Conservation (phyloP, 2,113 vertebrate species). For the Psammodynastes pulverulentus region DNA sequence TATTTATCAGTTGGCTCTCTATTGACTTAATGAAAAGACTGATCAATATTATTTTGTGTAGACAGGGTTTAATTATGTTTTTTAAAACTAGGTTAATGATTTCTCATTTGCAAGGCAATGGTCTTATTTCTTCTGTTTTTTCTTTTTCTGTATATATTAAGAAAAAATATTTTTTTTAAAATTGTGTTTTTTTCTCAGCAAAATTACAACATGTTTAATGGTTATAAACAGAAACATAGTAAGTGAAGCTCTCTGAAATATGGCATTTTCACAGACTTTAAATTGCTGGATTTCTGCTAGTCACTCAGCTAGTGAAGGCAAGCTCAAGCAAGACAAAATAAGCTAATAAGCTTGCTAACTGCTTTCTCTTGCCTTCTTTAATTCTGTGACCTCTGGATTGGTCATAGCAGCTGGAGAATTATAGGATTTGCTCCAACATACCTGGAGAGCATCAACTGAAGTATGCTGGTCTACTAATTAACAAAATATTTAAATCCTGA, state of each 20-base stretch:
- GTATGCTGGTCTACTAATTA: not conserved
- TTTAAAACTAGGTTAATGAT: not conserved
- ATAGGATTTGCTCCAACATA: not conserved
- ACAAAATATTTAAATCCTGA: not conserved
- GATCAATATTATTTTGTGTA: not conserved
- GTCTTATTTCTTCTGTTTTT: not conserved
- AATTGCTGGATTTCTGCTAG: not conserved
- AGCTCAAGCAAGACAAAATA: not conserved
- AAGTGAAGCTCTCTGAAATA: not conserved
- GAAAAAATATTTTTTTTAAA: not conserved
- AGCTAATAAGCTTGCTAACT: not conserved
- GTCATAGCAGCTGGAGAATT: not conserved
- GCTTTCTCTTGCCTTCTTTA: conserved; percentile 7
- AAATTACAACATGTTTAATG: not conserved
- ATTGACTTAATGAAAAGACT: not conserved
- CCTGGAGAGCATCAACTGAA: not conserved
- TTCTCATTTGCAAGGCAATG: not conserved
- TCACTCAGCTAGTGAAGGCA: not conserved
- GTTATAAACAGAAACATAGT: not conserved
- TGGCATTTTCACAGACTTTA: not conserved
- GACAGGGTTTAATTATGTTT: not conserved
- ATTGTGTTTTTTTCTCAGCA: not conserved
- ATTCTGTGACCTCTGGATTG: not conserved
- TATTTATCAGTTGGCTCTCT: not conserved
- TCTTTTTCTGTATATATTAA: not conserved